Conservation (phyloP, 2,888 invertebrate genomes). For the Eupithecia inturbata region DNA sequence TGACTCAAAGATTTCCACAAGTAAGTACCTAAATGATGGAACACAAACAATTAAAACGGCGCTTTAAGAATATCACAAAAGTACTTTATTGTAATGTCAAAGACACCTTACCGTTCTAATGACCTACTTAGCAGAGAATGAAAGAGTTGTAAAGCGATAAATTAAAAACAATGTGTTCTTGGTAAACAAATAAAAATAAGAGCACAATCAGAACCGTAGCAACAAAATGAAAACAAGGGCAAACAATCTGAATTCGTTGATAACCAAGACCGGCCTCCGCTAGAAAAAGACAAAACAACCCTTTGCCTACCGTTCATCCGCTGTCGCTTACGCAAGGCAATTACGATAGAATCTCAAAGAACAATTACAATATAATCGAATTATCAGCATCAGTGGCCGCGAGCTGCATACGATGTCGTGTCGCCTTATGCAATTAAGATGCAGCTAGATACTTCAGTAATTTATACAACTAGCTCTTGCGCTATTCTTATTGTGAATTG, state of each 20-base stretch:
- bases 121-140: neutral
- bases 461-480: slow-evolving; percentile 36
- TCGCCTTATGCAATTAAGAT: slow-evolving; percentile 69
- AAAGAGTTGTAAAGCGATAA: neutral
- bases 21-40: neutral
- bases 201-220: neutral
- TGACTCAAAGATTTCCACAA: neutral
- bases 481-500: slow-evolving; percentile 23
- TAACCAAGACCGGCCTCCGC: neutral
- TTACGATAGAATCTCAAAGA: slow-evolving; percentile 46
- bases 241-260: neutral
- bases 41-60: too few relatives aligned
- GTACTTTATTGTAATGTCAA: too few relatives aligned
- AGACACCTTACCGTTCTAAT: too few relatives aligned
- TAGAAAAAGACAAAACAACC: slow-evolving; percentile 36
- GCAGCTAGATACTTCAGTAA: slow-evolving; percentile 56
- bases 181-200: neutral
- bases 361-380: slow-evolving; percentile 49
- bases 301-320: slow-evolving; percentile 35
- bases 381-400: slow-evolving; percentile 48
- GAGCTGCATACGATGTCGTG: slow-evolving; percentile 60
- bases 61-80: too few relatives aligned
- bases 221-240: neutral
- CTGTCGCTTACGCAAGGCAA: slow-evolving; percentile 43
- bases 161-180: neutral